Base-by-base conservation (phyloP, 1,140 invertebrate species). In the Radopholus similis region DNA sequence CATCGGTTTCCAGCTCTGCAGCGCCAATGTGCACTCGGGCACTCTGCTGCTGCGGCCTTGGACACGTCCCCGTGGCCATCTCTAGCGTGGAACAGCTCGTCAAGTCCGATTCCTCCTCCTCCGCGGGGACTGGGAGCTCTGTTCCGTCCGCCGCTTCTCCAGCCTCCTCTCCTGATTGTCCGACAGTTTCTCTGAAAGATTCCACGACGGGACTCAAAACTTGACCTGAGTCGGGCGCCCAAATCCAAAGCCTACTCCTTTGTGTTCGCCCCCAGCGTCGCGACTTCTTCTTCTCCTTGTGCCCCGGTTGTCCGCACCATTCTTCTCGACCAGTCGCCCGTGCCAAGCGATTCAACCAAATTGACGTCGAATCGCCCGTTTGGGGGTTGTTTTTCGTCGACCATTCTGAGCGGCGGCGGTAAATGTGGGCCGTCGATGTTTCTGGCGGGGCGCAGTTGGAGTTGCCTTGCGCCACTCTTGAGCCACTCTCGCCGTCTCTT, bases 1-100 rank as follows among this genome's bases (percentile, higher is more conserved):
- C 59, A 49, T 62, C 59, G 1, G 59, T 62, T 30, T 32, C 30
- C 9, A 62, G 21, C 34, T 62, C 59, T 42, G 28, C 15, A n/a
- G 59, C 59, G 21, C 32, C 35, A 62, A 62, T 49, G 1, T 42
- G 59, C 13, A 62, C 37, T 62, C 26, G 40, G 23, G 23, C 9
- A 18, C 49, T 40, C 8, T 51, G 47, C 9, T 26, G 21, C 3
- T 11, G 47, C 30, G 47, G 23, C 23, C 23, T 23, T 51, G 47
- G n/a, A n/a, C n/a, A n/a, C n/a, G n/a, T n/a, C n/a, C n/a, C n/a
- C 4, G 23, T 28, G 23, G n/a, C n/a, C 44, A 49, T 1, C 0
- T 49, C 6, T 23, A n/a, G 9, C 44, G 4, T n/a, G 18, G 44
- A 15, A n/a, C 15, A 15, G n/a, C n/a, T 49, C 26, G 23, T 51